Conservation (phyloP, 2,888 invertebrate genomes). For the Chloroclysta siterata region DNA sequence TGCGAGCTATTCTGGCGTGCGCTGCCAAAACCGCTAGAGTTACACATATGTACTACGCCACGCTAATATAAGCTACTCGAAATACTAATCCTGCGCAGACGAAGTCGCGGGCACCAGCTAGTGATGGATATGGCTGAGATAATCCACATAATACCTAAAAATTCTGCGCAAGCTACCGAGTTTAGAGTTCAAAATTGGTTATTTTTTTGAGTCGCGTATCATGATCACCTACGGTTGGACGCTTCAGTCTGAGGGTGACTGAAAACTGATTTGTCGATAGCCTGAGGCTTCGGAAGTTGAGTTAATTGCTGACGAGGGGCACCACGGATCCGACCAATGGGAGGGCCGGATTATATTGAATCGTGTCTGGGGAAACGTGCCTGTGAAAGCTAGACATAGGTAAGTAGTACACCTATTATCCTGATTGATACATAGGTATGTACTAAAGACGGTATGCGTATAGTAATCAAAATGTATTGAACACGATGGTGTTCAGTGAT, state of each 20-base stretch:
- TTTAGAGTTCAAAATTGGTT: conserved; percentile 18
- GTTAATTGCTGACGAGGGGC: conserved; percentile 76
- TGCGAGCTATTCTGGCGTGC: too few species aligned
- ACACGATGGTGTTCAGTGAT: too few species aligned
- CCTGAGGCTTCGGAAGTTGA: conserved; percentile 71
- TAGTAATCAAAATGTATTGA: too few species aligned
- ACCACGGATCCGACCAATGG: conserved; percentile 75
- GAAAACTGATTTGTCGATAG: conserved; percentile 74
- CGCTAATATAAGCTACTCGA: too few species aligned
- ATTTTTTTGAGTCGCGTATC: background rate
- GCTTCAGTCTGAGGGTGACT: conserved; percentile 47
- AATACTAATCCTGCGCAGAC: too few species aligned
- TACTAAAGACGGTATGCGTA: too few species aligned
- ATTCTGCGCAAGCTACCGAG: background rate
- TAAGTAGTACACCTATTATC: conserved; percentile 27
- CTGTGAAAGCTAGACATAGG: conserved; percentile 29
- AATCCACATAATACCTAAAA: background rate
- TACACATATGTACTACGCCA: too few species aligned
- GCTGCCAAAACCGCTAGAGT: background rate
- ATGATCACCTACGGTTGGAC: conserved; percentile 20
- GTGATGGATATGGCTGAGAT: too few species aligned
- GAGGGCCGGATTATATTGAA: conserved; percentile 65
- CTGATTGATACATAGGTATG: conserved; percentile 15
- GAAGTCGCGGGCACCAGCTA: too few species aligned
- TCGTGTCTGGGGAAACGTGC: conserved; percentile 41